A percentile compares a stretch with the other conserved stretches of the same genome.
Evolutionary conservation across 2,113 vertebrate genomes (phyloP).

Genomic region (Gobiocypris rarus): DNA sequence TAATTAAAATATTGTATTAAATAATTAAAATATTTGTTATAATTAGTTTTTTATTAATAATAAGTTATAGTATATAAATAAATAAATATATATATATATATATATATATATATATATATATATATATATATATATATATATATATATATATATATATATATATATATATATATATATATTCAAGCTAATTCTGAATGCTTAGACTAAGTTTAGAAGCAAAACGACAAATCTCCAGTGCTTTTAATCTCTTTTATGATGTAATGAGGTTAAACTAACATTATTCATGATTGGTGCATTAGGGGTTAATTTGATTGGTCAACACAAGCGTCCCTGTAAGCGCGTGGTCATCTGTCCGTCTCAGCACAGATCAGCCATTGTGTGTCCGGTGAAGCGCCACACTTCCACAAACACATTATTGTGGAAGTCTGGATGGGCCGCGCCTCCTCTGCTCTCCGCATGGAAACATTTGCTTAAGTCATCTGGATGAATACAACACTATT

Average conservation of each 20-base stretch:
- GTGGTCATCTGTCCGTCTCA: constrained; percentile 54
- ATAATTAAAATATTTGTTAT: background rate
- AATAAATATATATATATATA: no score
- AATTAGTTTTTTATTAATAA: background rate
- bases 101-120: no score
- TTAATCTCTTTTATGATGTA: background rate
- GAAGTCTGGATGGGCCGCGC: constrained; percentile 4
- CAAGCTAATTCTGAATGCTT: no score
- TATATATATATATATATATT: no score
- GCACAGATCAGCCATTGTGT: constrained; percentile 74
- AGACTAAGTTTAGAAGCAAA: background rate
- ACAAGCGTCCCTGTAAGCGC: background rate
- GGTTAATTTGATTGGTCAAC: background rate
- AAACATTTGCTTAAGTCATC: constrained; percentile 56
- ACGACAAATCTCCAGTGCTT: background rate
- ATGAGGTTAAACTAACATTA: background rate
- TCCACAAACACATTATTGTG: constrained; percentile 41
- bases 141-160: no score
- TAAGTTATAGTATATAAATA: no score
- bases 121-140: no score
- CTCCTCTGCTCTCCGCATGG: constrained; percentile 30
- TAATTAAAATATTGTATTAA: background rate
- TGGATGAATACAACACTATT: no score
- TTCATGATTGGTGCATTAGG: background rate
- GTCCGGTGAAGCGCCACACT: background rate